A percentile compares a stretch with the other conserved stretches of the same genome.
Evolutionary conservation across 2,888 invertebrate genomes (phyloP).

Genomic region (Synergus umbraculus): DNA sequence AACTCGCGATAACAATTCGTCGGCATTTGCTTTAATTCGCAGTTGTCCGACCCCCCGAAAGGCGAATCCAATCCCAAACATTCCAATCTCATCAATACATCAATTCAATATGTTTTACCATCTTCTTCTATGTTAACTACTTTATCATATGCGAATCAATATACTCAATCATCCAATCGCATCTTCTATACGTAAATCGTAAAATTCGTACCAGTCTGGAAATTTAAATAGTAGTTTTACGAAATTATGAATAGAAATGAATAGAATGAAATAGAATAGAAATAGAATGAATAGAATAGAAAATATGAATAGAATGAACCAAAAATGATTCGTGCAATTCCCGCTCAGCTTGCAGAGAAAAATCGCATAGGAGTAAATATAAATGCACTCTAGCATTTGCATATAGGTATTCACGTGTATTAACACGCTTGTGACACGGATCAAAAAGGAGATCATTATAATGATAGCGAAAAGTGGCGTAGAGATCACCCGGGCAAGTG

Average conservation of each 20-base stretch:
- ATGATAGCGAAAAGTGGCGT: conserved; percentile 28
- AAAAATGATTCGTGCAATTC: neutral
- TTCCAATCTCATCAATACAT: neutral
- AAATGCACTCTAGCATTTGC: neutral
- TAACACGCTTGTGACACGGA: conserved; percentile 40
- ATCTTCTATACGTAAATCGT: no score
- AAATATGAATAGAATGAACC: no score
- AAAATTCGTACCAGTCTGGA: no score
- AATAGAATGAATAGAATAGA: no score
- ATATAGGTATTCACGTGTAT: conserved; percentile 40
- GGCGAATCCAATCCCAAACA: neutral
- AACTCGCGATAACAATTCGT: conserved; percentile 36
- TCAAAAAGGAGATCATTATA: conserved; percentile 23
- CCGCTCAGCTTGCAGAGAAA: neutral
- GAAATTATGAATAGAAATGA: no score
- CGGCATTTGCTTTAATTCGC: conserved; percentile 28
- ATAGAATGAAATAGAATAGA: no score
- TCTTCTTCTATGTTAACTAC: neutral
- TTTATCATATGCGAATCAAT: neutral
- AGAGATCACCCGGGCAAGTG: conserved; percentile 46
- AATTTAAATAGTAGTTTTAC: no score
- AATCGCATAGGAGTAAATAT: neutral
- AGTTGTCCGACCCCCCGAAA: conserved; percentile 8
- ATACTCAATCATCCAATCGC: no score
- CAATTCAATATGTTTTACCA: neutral